Conservation (phyloP, 2,888 invertebrate species). For the Ctena decussata region DNA sequence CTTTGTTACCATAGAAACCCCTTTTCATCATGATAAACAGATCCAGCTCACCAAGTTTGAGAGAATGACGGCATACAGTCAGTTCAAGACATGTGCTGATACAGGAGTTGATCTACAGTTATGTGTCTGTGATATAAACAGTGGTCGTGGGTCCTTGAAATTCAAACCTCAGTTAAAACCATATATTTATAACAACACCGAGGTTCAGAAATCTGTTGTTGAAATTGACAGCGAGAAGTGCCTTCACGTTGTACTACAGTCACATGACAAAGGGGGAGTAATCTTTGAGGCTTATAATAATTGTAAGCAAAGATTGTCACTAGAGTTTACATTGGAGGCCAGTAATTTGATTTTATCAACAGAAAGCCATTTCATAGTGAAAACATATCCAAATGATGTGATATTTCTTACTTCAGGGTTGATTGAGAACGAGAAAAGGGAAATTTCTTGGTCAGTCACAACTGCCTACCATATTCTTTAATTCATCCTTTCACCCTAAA, state of each 20-base stretch:
- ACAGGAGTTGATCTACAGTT: slow-evolving; percentile 67
- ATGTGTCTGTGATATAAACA: slow-evolving; percentile 71
- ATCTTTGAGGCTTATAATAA: slow-evolving; percentile 58
- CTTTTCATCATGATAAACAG: not conserved
- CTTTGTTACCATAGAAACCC: slow-evolving; percentile 58
- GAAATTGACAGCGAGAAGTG: slow-evolving; percentile 41
- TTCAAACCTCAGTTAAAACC: not conserved
- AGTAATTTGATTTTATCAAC: slow-evolving; percentile 46
- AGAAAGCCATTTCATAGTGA: not conserved
- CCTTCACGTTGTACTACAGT: slow-evolving; percentile 47
- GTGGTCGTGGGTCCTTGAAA: not conserved
- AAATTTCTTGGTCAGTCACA: not conserved
- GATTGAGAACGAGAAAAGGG: not conserved
- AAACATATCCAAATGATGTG: slow-evolving; percentile 31
- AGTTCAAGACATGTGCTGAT: slow-evolving; percentile 73
- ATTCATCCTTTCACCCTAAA: no score
- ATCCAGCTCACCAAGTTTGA: slow-evolving; percentile 64
- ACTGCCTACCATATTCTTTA: not conserved
- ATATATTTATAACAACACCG: not conserved
- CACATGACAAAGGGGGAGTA: slow-evolving; percentile 58
- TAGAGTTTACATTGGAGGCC: slow-evolving; percentile 19
- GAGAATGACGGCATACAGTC: slow-evolving; percentile 74
- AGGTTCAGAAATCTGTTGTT: slow-evolving; percentile 12
- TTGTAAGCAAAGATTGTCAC: slow-evolving; percentile 42
- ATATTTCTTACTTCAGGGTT: slow-evolving; percentile 35